Base-by-base conservation (phyloP, 2,888 invertebrate genomes). In the Xestobium rufovillosum region DNA sequence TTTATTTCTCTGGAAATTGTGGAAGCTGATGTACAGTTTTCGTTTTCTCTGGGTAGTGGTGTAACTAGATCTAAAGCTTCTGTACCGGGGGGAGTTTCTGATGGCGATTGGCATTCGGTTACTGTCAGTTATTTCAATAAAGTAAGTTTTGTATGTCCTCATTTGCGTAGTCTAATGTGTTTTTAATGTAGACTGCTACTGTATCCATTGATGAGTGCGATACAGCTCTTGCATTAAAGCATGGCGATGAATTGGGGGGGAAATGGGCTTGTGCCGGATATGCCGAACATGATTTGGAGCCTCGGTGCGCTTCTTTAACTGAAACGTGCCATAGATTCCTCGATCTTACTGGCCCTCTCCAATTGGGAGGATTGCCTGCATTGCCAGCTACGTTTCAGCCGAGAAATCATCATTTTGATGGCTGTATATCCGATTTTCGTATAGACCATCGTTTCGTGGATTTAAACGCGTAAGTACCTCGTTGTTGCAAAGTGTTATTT, bases 71-170 rank as follows among this genome's bases (percentile, higher is more conserved):
- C 76, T 0, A 75, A 74, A 0, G 78, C 85, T 0, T 70, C 76
- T 0, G 74, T 85, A 9, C 76, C 78, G 0, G 76, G 76, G 0
- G 78, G 83, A 1, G 78, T 95, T 0, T 82, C 85, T 1, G 87
- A 95, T 57, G 95, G 96, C 0, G 66, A 76, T 27, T 96, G 95
- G 95, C 94, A 95, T 61, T 75, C 79, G 3, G 86, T 91, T 2
- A 77, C 79, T 42, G 76, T 96, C 1, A 71, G 76, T 10, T 96
- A 95, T 59, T 77, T 83, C 42, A 94, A 95, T 59, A 78, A 82
- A 68, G 82, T 55, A 44, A 45, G 19, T 34, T 11, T 6, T 17
- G 14, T 30, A 11, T 42, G 29, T 4, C 26, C 14, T 14, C 12
- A 26, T 26, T 39, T 40, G 11, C 17, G 14, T 25, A 34, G 23